phyloP scores from a whole-genome alignment of 1,140 invertebrate species.

The Planococcus citri region DNA sequence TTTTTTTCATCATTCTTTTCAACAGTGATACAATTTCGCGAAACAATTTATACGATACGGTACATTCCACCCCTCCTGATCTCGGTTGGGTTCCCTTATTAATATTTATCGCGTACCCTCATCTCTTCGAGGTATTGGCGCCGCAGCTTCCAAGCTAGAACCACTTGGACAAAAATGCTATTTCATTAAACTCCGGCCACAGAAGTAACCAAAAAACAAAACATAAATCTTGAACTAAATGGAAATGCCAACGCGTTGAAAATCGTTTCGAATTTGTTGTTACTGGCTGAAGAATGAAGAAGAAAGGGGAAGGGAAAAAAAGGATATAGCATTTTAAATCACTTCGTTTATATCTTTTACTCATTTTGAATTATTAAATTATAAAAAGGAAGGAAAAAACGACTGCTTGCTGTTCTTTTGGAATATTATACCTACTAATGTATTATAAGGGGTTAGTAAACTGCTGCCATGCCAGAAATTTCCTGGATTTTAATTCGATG shows the following conservation, averaged over 20 bases:
- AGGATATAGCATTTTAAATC: too few relatives aligned
- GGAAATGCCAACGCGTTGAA: neutral
- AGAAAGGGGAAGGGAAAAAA: too few relatives aligned
- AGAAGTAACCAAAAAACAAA: neutral
- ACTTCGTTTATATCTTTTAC: too few relatives aligned
- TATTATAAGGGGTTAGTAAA: too few relatives aligned
- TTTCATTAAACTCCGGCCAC: neutral
- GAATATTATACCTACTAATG: too few relatives aligned
- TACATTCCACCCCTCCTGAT: neutral
- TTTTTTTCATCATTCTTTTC: too few relatives aligned
- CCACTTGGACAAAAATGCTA: neutral
- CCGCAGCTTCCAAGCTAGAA: neutral
- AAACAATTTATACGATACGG: neutral
- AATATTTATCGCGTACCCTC: neutral
- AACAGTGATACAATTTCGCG: neutral
- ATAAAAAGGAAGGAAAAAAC: neutral
- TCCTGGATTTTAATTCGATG: too few relatives aligned
- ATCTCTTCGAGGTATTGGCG: neutral
- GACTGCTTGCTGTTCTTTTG: neutral
- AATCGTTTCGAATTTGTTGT: neutral
- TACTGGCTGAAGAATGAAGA: too few relatives aligned
- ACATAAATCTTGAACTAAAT: neutral
- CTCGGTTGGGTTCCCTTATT: neutral
- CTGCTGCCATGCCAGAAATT: too few relatives aligned
- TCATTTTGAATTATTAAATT: slow-evolving; percentile 1